These are phyloP conservation scores for Linnaemya tessellans DNA, from an alignment of 2,888 invertebrate genomes.

Conservation along the genomic window DNA sequence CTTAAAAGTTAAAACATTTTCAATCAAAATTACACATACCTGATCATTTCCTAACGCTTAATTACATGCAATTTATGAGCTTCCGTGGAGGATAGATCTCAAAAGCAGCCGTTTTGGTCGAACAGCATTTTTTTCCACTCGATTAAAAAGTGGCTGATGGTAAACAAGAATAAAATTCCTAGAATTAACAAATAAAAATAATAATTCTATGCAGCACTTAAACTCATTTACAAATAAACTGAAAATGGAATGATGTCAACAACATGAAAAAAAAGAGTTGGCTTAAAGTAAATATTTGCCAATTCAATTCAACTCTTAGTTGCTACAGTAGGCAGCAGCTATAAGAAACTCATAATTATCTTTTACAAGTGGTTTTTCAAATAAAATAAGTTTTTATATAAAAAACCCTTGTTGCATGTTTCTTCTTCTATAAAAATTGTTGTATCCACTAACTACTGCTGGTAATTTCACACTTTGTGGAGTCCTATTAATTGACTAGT, in stretches of 20 bases:
- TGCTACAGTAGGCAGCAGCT: constrained; percentile 1
- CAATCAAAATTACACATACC: no score
- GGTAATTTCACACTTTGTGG: not conserved
- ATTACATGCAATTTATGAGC: not conserved
- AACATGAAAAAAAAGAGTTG: constrained; percentile 39
- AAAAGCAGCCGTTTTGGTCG: not conserved
- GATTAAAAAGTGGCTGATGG: constrained; percentile 14
- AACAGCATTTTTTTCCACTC: not conserved
- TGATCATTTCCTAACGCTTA: no score
- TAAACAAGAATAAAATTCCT: constrained; percentile 14
- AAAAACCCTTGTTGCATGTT: not conserved
- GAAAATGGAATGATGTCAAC: constrained; percentile 61
- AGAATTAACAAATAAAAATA: constrained; percentile 33
- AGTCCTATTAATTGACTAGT: constrained; percentile 33
- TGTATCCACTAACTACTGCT: not conserved
- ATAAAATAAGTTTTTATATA: no score
- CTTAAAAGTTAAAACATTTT: no score
- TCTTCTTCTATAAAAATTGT: not conserved
- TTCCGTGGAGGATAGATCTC: not conserved
- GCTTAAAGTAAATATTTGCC: constrained; percentile 63
- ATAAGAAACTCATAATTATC: not conserved
- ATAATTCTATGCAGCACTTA: constrained; percentile 20
- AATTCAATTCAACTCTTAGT: constrained; percentile 42
- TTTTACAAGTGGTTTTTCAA: no score
- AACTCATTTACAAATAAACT: constrained; percentile 46